Base-by-base conservation (phyloP, 2,797 vertebrate species). In the Oreortyx pictus region DNA sequence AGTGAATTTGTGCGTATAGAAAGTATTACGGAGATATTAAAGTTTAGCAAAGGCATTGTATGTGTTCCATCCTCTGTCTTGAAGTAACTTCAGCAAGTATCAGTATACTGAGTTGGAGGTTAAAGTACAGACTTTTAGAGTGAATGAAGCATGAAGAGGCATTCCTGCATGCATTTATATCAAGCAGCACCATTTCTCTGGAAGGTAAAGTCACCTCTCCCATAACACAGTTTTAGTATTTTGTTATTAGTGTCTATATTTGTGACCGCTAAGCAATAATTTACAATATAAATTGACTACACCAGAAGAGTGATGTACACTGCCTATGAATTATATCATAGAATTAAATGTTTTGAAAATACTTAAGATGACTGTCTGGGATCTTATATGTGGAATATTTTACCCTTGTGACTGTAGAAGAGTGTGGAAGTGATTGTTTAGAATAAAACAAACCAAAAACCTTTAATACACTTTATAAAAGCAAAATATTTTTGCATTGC, bases 61-160 rank as follows among this genome's bases (percentile, higher is more conserved):
- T 50, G 11, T 80, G 61, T 75, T 78, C 31, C 46, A 68, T 46
- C 33, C 23, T 81, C 49, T 20, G 7, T 57, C 85, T 71, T 19
- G 46, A 39, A 85, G 65, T 59, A 60, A 60, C 57, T 72, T 88
- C 49, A 89, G 50, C 88, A 85, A 89, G 83, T 70, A 90, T 27
- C 94, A 93, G 29, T n/a, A 54, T 6, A n/a, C 4, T 3, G 52
- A 60, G 67, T 75, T 33, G 44, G 68, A 91, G 23, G 49, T 76
- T 83, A 25, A 66, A 77, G 56, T 46, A n/a, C 2, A 43, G 16
- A 33, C 19, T 11, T 11, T 84, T 73, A 19, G 74, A 92, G 5
- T 82, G 91, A 96, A 79, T 56, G 47, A 79, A 91, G 83, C 78
- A 87, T 68, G 41, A 94, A 85, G 52, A 89, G 54, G 54, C 23